phyloP scores from a whole-genome alignment of 1,140 invertebrate species.

The Lepidurus arcticus region DNA sequence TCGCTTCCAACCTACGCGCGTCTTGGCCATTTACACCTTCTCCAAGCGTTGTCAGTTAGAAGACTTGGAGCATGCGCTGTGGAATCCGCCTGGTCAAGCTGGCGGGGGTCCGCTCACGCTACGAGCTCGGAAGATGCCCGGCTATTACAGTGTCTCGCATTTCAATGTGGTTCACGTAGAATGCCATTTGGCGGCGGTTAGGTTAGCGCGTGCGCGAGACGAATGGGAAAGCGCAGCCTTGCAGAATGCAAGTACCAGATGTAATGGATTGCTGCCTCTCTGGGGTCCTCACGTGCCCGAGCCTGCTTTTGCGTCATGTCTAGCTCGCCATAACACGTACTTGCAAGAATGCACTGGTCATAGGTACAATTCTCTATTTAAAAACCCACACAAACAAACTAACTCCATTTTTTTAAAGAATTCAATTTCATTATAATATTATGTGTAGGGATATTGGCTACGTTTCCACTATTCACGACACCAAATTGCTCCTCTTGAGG shows the following conservation, averaged over 20 bases:
- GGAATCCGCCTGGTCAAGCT: constrained; percentile 64
- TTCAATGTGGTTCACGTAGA: constrained; percentile 98
- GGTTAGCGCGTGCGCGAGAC: constrained; percentile 69
- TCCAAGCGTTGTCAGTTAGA: constrained; percentile 94
- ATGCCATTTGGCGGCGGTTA: constrained; percentile 93
- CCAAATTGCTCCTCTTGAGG: constrained; percentile 80
- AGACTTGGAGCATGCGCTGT: constrained; percentile 78
- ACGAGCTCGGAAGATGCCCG: constrained; percentile 46
- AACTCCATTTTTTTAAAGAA: too few species aligned
- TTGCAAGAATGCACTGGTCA: constrained; percentile 77
- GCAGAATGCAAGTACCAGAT: constrained; percentile 95
- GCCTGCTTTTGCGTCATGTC: constrained; percentile 85
- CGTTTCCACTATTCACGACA: constrained; percentile 81
- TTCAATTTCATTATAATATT: constrained; percentile 28
- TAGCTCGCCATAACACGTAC: constrained; percentile 83
- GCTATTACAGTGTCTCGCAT: constrained; percentile 90
- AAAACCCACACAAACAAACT: too few species aligned
- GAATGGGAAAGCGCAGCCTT: constrained; percentile 97
- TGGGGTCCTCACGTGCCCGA: constrained; percentile 95
- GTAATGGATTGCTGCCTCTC: constrained; percentile 89
- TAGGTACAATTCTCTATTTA: too few species aligned
- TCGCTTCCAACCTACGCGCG: constrained; percentile 85
- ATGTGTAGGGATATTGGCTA: constrained; percentile 72
- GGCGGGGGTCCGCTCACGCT: constrained; percentile 25
- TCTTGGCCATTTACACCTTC: constrained; percentile 93